Base-by-base conservation (phyloP, 2,797 vertebrate genomes). In the Austrolebias charrua region DNA sequence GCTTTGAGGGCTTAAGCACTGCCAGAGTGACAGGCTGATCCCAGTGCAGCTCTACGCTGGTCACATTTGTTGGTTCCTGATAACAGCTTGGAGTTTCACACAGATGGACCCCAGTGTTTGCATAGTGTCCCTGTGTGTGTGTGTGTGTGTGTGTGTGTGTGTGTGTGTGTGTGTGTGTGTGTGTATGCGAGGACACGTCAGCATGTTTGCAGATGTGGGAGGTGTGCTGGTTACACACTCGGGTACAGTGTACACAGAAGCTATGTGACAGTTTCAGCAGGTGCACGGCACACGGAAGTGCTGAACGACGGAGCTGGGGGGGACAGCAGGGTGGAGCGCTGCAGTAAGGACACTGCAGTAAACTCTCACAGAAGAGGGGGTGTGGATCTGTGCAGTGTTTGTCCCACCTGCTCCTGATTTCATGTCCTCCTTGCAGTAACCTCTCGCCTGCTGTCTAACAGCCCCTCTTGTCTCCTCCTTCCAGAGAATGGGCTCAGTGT, bases 401-500 rank as follows among this genome's bases (percentile, higher is more conserved):
- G 15, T 55, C 28, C n/a, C 4, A 46, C 1, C 10, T 48, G 44
- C 40, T 20, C n/a, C 18, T 48, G 19, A 15, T 9, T 19, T 52
- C 11, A 14, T 19, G 2, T 48, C 14, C 11, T 4, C 1, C 15
- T 18, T 2, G 15, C 8, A 15, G 6, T 31, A 4, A 33, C 15
- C 3, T 55, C 53, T 10, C 38, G 12, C 19, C 53, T 49, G n/a
- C 5, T 58, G 6, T 50, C 40, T 47, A 24, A 24, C 24, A 24
- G 24, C 3, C 18, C 14, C 14, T 28, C 14, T 11, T n/a, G 1
- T 18, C 47, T 16, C 28, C 20, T 31, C 16, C 15, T 6, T 56
- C 16, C 90, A 84, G 95, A 98, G 93, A 90, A 98, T 98, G 97
- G 96, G 93, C 94, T 89, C 92, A 92, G 82, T 62, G 76, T 90